Base-by-base conservation (phyloP, 1,140 invertebrate genomes). In the Drosophila repletoides region DNA sequence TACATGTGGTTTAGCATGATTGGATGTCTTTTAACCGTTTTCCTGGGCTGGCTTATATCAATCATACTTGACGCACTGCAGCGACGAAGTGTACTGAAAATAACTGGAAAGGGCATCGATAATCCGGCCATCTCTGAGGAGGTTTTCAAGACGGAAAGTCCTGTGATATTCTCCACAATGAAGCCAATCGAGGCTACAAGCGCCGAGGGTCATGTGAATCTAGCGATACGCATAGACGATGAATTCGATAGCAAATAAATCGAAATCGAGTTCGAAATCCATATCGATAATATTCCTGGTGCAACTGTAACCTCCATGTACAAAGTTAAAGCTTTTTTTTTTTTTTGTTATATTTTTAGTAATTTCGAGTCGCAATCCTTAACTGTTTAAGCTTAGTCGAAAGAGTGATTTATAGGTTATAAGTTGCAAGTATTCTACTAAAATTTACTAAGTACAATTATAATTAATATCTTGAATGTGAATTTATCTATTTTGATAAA, bases 1-100 rank as follows among this genome's bases (percentile, higher is more conserved):
- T 94, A 94, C 69, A 91, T 94, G 87, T 94, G 93, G 93, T 94
- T 94, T 69, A 92, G 94, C n/a, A 93, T 93, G 19, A 93, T 96
- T n/a, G 96, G 95, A 1, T 94, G 93, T 38, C 61, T 93, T 0
- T 90, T 94, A 0, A 96, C 96, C 0, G 90, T 97, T 19, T 60
- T 95, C 2, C 90, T 95, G 7, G 96, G 96, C 1, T 87, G 95
- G 21, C 22, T 94, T 0, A 93, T 96, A 1, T 96, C 95, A 36
- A 91, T 94, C 1, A 65, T 94, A 0, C 95, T 95, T 3, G 93
- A 94, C 14, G 86, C 90, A 0, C 56, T 86, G n/a, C 80, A 89
- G 33, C 64, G 74, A 10, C 81, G 70, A 41, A 89, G 74, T 52
- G 73, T 90, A 0, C 43, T 88, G 1, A 76, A 69, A 34, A 90